Base-by-base conservation (phyloP, 2,888 invertebrate genomes). In the Cecidostiba fungosa region DNA sequence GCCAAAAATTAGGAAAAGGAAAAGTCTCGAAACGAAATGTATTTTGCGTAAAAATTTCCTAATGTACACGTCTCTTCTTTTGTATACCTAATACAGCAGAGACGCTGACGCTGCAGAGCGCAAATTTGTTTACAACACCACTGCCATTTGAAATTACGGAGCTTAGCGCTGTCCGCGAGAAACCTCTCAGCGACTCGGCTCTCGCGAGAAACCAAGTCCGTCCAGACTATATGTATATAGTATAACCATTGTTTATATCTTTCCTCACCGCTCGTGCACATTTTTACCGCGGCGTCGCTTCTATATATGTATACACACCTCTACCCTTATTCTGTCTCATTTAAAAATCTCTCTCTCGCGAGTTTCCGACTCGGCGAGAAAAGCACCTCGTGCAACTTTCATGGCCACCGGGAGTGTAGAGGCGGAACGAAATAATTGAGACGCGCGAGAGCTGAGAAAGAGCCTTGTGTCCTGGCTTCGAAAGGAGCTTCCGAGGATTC, bases 401-500 rank as follows among this genome's bases (percentile, higher is more conserved):
- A 78, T 84, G 62, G 43, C 19, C 50, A 36, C 19, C 29, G 36
- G 23, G 32, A 12, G 23, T 16, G 6, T 16, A 36, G 16, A n/a
- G 29, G 32, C 43, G 3, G 14, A 72, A n/a, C 62, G 66, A 80
- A 84, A 84, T 80, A 84, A 80, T 84, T 76, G 50, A 84, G 54
- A 66, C 29, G 14, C 73, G 36, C 32, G 69, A 32, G 32, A 32
- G 6, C 4, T 36, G 6, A 6, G n/a, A 12, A 14, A 62, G 62
- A 19, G 29, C 36, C 54, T 54, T n/a, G 54, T 54, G 54, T 23
- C 10, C 39, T 5, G 12, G 10, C 32, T 47, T 47, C 16, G 47
- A 16, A n/a, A n/a, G 16, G n/a, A 19, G 54, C 54, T 54, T 54
- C 54, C n/a, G 19, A 0, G 70, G 39, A 69, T 39, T 32, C 70